These are phyloP conservation scores for Odontocerum albicorne DNA, from an alignment of 2,888 invertebrate species.

Conservation along the genomic window DNA sequence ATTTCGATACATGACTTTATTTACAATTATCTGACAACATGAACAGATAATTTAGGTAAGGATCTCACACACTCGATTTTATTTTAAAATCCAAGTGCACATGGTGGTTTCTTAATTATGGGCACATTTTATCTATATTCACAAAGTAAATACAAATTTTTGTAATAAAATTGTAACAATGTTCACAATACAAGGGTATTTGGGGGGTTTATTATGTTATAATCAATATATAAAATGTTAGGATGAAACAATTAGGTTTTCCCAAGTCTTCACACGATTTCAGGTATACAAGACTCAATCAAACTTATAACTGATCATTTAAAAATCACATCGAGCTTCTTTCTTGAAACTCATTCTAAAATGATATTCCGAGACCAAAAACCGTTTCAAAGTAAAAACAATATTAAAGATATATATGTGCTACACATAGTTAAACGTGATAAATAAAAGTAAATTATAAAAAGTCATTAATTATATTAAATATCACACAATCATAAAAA, in stretches of 20 bases:
- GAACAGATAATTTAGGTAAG: constrained; percentile 26
- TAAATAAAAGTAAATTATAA: constrained; percentile 22
- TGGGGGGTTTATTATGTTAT: constrained; percentile 8
- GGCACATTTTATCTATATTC: constrained; percentile 11
- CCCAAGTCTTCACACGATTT: background rate
- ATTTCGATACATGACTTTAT: constrained; percentile 31
- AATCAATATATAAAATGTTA: constrained; percentile 17
- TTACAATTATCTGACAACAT: constrained; percentile 30
- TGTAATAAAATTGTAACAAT: constrained; percentile 13
- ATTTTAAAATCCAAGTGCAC: constrained; percentile 7
- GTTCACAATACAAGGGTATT: background rate
- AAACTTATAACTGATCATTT: background rate
- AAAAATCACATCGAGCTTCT: no score
- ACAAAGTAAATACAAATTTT: constrained; percentile 20
- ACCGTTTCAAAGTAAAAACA: background rate
- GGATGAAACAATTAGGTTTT: background rate
- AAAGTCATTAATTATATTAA: constrained; percentile 21
- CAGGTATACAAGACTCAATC: background rate
- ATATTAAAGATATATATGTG: constrained; percentile 4
- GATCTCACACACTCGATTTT: constrained; percentile 7
- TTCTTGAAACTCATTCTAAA: no score
- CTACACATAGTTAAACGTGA: constrained; percentile 10
- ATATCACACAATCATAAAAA: constrained; percentile 27
- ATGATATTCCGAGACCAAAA: no score
- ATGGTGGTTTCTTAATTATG: constrained; percentile 10